Base-by-base conservation (phyloP, 2,113 vertebrate species). In the Saguinus imperator region DNA sequence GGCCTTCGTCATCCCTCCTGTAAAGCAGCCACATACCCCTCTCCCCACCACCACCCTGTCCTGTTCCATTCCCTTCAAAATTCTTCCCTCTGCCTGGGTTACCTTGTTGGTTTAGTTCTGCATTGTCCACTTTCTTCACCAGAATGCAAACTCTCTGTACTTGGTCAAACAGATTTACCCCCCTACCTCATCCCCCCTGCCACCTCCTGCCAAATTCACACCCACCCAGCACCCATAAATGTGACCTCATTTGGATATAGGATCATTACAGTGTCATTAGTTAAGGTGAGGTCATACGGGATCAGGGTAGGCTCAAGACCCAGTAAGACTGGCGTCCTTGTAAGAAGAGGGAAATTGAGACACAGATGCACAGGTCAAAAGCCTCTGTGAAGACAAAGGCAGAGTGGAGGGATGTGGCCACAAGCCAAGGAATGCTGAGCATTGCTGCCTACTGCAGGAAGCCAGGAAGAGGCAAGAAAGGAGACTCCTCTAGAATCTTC, bases 221-320 rank as follows among this genome's bases (percentile, higher is more conserved):
- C 6, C 16, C 68, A 37, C 0, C 8, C 8, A 13, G 73, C 25
- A 57, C 64, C 20, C 58, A 27, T 12, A 40, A 37, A 11, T 9
- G 45, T 23, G 55, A 50, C 32, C 45, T 76, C 52, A 1, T 70
- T 43, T 45, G 40, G 76, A 87, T 64, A 45, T 0, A 21, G 18
- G 17, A 66, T 14, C 61, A 84, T 29, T 12, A 32, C 5, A 23
- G 32, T 52, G 17, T 11, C 0, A 27, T 10, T 12, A 37, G 73
- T n/a, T 18, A 17, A 17, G 52, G 10, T 1, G 73, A 86, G n/a
- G 50, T 12, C 52, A 23, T 4, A 4, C 11, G 14, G 76, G 32
- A 0, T 40, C 1, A 1, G 3, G 1, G 8, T 18, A 20, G 25
- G 43, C 32, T 32, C 8, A 0, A 0, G 0, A 14, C 5, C 48